Conservation (phyloP, 1,140 invertebrate genomes). For the Agrilus planipennis region DNA sequence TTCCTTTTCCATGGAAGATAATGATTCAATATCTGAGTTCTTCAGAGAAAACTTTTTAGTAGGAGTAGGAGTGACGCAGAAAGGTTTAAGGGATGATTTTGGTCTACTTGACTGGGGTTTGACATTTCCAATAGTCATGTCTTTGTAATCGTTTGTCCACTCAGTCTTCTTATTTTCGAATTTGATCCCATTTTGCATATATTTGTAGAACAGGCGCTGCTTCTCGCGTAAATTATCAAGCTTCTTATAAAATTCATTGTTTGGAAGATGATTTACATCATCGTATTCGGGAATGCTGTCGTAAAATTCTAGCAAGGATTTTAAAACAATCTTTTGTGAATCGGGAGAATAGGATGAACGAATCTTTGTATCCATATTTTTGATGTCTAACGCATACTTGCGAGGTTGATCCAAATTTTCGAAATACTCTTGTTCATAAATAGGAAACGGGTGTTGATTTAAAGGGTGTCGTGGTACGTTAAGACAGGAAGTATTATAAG, state of each 20-base stretch:
- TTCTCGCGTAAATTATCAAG: slow-evolving; percentile 50
- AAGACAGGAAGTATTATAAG: slow-evolving; percentile 49
- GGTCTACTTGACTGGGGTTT: slow-evolving; percentile 7
- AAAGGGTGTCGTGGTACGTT: slow-evolving; percentile 51
- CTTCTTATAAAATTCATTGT: slow-evolving; percentile 52
- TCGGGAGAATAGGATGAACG: slow-evolving; percentile 16
- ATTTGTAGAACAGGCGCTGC: slow-evolving; percentile 43
- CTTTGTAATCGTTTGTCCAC: slow-evolving; percentile 29
- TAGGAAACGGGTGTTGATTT: slow-evolving; percentile 48
- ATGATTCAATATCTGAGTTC: slow-evolving; percentile 19
- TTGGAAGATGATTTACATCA: slow-evolving; percentile 53
- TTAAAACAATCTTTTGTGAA: slow-evolving; percentile 27
- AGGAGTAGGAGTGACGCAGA: slow-evolving; percentile 18
- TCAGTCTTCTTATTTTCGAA: slow-evolving; percentile 28
- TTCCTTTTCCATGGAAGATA: slow-evolving; percentile 23
- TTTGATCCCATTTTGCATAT: slow-evolving; percentile 39
- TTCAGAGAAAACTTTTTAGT: slow-evolving; percentile 14
- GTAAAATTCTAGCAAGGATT: slow-evolving; percentile 50
- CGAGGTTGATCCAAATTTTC: slow-evolving; percentile 25
- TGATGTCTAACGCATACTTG: slow-evolving; percentile 18
- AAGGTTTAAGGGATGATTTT: slow-evolving; percentile 17
- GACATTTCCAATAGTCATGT: slow-evolving; percentile 16
- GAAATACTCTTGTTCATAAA: slow-evolving; percentile 45
- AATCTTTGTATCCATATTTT: slow-evolving; percentile 14
- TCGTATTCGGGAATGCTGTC: slow-evolving; percentile 57